These are phyloP conservation scores for Mirza zaza DNA, from an alignment of 2,113 vertebrate species.

Conservation along the genomic window DNA sequence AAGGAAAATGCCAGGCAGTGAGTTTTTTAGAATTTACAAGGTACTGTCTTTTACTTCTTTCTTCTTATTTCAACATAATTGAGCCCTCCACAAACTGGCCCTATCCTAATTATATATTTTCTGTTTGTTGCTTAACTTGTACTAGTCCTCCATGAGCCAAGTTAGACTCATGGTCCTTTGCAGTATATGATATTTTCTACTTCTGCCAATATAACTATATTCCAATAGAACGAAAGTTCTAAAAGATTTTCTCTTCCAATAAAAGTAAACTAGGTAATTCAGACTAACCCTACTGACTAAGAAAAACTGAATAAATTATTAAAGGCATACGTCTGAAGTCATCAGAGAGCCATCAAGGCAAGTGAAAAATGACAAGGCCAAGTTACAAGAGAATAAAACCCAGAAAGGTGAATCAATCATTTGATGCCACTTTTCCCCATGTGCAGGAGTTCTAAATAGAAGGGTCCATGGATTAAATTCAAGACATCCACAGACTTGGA, in stretches of 20 bases:
- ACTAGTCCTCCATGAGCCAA: not conserved
- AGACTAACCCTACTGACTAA: slow-evolving; percentile 16
- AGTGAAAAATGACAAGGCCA: slow-evolving; percentile 9
- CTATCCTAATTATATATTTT: slow-evolving; percentile 1
- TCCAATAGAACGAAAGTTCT: not conserved
- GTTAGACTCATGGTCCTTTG: not conserved
- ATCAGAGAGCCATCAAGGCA: not conserved
- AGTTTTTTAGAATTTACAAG: slow-evolving; percentile 29
- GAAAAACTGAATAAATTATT: not conserved
- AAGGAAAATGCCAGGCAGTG: not conserved
- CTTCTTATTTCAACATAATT: slow-evolving; percentile 18
- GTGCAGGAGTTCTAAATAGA: not conserved
- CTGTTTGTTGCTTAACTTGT: not conserved
- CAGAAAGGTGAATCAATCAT: not conserved
- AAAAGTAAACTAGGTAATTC: not conserved
- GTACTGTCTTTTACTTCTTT: not conserved
- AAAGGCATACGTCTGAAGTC: not conserved
- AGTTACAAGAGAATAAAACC: not conserved
- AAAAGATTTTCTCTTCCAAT: slow-evolving; percentile 23
- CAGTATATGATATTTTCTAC: not conserved
- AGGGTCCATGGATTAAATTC: not conserved
- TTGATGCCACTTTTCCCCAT: not conserved
- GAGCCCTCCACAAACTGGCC: not conserved
- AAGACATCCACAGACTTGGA: not conserved
- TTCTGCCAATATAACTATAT: slow-evolving; percentile 15